Evolutionary conservation across 2,888 invertebrate genomes (phyloP).

Genomic region (Epirrita christyi): DNA sequence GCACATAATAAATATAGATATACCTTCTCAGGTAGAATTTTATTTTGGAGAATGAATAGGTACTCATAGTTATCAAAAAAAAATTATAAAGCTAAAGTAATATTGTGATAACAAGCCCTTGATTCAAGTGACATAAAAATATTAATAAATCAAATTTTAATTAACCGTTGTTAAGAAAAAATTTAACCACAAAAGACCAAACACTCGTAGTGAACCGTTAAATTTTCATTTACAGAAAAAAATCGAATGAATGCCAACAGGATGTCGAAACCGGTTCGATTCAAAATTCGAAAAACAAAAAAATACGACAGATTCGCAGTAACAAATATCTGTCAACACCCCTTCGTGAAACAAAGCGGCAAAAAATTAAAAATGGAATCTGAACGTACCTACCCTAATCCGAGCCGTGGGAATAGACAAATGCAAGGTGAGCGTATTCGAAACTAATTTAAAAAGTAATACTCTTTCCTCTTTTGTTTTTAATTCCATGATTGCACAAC

Average conservation of each 20-base stretch:
- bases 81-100: too few relatives aligned
- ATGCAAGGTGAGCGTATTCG: conserved; percentile 81
- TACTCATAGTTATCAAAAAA: too few relatives aligned
- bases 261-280: conserved; percentile 76
- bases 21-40: too few relatives aligned
- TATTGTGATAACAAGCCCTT: conserved; percentile 58
- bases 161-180: conserved; percentile 73
- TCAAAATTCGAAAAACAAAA: conserved; percentile 73
- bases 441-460: conserved; percentile 84
- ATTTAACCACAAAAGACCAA: conserved; percentile 75
- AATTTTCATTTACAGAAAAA: conserved; percentile 71
- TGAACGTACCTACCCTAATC: conserved; percentile 73
- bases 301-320: conserved; percentile 74
- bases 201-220: conserved; percentile 77
- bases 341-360: conserved; percentile 79
- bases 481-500: conserved; percentile 41
- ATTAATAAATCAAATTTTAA: conserved; percentile 82
- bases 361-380: conserved; percentile 77
- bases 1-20: too few relatives aligned
- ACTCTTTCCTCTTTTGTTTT: conserved; percentile 69
- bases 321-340: conserved; percentile 85
- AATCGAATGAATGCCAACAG: conserved; percentile 73
- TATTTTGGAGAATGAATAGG: too few relatives aligned
- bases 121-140: conserved; percentile 59
- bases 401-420: conserved; percentile 80